A percentile compares a stretch with the other conserved stretches of the same genome.
phyloP scores from a whole-genome alignment of 2,888 invertebrate genomes.

The Diarsia dahlii region DNA sequence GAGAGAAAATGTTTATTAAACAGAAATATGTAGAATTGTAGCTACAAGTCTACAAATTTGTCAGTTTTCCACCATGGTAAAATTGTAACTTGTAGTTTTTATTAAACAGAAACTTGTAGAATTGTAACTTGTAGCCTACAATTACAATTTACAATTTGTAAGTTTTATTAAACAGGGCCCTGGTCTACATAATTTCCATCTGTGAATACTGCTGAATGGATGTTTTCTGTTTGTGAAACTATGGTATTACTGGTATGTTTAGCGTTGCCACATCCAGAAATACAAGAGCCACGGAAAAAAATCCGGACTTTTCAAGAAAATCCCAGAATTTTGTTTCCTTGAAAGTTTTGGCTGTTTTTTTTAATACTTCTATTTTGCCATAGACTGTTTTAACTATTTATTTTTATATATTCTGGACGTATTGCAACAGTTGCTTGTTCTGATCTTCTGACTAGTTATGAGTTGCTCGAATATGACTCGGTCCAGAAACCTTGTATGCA shows the following conservation, averaged over 20 bases:
- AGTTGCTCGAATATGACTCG: neutral
- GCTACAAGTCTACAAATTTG: no score
- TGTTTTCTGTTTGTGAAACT: neutral
- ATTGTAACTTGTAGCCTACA: no score
- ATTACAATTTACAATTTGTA: no score
- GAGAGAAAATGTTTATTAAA: no score
- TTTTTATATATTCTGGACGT: neutral
- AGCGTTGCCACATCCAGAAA: neutral
- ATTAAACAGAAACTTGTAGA: no score
- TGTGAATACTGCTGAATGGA: neutral
- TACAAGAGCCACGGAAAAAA: neutral
- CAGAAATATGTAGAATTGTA: no score
- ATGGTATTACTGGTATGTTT: neutral
- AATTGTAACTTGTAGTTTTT: no score
- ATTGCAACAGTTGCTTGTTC: neutral
- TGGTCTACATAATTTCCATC: neutral
- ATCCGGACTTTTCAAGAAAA: neutral
- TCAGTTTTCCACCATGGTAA: no score
- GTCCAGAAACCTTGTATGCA: constrained; percentile 3
- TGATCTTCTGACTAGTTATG: neutral
- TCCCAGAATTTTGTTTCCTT: neutral
- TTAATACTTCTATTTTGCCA: neutral
- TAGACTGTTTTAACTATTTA: neutral
- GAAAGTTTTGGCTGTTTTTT: neutral
- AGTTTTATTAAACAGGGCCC: no score